Percentiles rank a stretch among this genome's conserved stretches.
Evolutionary conservation across 2,888 invertebrate species (phyloP).

Genomic region (Pheosia gnoma): DNA sequence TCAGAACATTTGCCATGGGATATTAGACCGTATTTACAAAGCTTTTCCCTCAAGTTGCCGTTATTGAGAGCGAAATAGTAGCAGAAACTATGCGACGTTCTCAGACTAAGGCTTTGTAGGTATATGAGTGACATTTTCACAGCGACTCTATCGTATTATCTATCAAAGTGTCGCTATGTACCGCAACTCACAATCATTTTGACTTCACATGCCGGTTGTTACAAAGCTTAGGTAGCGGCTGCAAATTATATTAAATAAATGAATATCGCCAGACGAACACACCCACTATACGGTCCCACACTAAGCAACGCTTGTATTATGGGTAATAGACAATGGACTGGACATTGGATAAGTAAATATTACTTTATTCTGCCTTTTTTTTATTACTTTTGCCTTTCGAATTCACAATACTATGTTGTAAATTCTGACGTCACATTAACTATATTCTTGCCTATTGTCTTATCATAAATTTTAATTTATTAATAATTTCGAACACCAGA

Average conservation of each 20-base stretch:
- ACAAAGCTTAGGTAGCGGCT: neutral
- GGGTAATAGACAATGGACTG: too few relatives aligned
- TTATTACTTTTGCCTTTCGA: too few relatives aligned
- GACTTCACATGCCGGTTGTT: neutral
- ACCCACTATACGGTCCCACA: too few relatives aligned
- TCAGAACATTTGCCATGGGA: constrained; percentile 54
- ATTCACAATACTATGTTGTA: too few relatives aligned
- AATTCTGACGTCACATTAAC: neutral
- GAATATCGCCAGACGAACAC: too few relatives aligned
- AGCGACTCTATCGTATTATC: neutral
- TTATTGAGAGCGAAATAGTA: constrained; percentile 32
- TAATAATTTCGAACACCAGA: neutral
- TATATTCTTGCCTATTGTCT: neutral
- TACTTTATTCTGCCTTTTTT: too few relatives aligned
- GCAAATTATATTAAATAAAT: too few relatives aligned
- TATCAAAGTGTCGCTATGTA: neutral
- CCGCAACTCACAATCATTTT: neutral
- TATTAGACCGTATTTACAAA: constrained; percentile 48
- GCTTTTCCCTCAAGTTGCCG: constrained; percentile 36
- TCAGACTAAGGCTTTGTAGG: neutral
- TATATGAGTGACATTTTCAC: neutral
- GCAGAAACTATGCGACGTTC: constrained; percentile 34
- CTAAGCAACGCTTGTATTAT: too few relatives aligned
- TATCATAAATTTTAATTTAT: neutral
- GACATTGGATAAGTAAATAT: too few relatives aligned